Evolutionary conservation across 2,888 invertebrate species (phyloP).

Genomic region (Alcis repandata): DNA sequence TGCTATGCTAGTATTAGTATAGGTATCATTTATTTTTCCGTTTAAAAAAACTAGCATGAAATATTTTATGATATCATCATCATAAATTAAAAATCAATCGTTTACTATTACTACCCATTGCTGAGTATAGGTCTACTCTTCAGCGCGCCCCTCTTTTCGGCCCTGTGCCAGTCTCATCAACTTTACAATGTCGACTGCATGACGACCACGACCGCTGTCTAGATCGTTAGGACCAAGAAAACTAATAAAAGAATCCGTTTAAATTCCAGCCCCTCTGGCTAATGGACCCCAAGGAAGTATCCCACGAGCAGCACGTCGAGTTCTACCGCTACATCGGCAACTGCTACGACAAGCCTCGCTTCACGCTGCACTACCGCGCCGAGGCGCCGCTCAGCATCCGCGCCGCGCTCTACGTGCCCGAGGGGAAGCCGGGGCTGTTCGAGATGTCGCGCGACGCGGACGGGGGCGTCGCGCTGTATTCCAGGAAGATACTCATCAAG

Average conservation of each 20-base stretch:
- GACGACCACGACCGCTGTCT: too few species aligned
- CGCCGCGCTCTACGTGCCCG: constrained; percentile 97
- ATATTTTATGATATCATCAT: too few species aligned
- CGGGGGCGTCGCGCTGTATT: constrained; percentile 95
- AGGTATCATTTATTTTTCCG: too few species aligned
- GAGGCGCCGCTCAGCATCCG: constrained; percentile 97
- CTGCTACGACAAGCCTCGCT: constrained; percentile 95
- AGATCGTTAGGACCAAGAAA: too few species aligned
- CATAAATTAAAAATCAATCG: too few species aligned
- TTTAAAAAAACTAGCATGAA: too few species aligned
- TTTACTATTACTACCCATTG: too few species aligned
- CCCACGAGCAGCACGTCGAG: constrained; percentile 94
- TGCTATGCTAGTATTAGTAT: too few species aligned
- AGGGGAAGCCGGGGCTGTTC: constrained; percentile 96
- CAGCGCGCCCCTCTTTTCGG: too few species aligned
- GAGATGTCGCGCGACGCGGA: constrained; percentile 95
- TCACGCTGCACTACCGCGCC: constrained; percentile 96
- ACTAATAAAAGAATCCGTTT: too few species aligned
- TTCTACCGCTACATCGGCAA: constrained; percentile 97
- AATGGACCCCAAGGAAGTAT: constrained; percentile 95
- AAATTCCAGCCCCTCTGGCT: constrained; percentile 94
- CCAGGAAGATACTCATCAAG: constrained; percentile 97
- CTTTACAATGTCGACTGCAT: neutral
- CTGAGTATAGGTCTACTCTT: too few species aligned
- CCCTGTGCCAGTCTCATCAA: too few species aligned